Evolutionary conservation across 2,888 invertebrate species (phyloP).

Genomic region (Horisme vitalbata): DNA sequence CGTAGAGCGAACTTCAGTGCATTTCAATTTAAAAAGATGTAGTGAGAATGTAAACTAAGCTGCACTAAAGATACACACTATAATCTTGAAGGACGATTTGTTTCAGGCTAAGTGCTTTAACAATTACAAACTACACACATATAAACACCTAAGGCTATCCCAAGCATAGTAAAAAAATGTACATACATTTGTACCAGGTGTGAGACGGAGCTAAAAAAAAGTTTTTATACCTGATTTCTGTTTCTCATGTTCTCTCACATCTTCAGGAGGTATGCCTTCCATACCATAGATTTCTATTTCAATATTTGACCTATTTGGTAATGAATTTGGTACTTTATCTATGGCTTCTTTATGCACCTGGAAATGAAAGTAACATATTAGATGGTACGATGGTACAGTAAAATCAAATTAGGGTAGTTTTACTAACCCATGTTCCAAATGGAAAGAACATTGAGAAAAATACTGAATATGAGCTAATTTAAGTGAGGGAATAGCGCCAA

Average conservation of each 20-base stretch:
- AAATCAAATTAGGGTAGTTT: conserved; percentile 11
- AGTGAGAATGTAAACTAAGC: too few species aligned
- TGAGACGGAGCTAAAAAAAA: conserved; percentile 47
- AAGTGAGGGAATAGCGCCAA: conserved; percentile 64
- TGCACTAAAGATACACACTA: too few species aligned
- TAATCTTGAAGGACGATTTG: background rate
- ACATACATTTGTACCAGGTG: conserved; percentile 72
- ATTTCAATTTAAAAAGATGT: too few species aligned
- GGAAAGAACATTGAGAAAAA: conserved; percentile 53
- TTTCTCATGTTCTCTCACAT: conserved; percentile 96
- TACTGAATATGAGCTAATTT: conserved; percentile 57
- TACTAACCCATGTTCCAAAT: conserved; percentile 44
- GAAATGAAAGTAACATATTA: conserved; percentile 40
- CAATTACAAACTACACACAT: conserved; percentile 60
- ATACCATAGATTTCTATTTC: conserved; percentile 99
- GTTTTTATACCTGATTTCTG: conserved; percentile 86
- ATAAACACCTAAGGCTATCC: conserved; percentile 57
- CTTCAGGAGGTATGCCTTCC: conserved; percentile 99
- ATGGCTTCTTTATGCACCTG: conserved; percentile 99
- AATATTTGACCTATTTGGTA: conserved; percentile 98
- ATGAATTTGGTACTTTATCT: conserved; percentile 99
- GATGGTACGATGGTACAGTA: background rate
- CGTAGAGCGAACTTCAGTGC: too few species aligned
- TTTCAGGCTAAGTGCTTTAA: conserved; percentile 3
- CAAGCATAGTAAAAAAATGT: conserved; percentile 64